Conservation (phyloP, 1,140 invertebrate species). For the Agrilus planipennis region DNA sequence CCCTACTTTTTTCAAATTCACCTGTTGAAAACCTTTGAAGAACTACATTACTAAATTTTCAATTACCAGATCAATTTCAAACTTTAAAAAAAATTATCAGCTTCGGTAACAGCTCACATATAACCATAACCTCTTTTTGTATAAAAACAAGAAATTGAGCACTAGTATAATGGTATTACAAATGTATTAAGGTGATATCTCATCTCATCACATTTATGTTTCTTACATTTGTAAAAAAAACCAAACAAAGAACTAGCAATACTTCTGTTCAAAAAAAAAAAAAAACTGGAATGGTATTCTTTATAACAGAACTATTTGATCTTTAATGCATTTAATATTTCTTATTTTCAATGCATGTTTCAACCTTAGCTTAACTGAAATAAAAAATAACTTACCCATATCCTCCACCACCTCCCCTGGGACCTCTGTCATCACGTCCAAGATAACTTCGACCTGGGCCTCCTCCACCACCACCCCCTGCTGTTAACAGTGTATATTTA, state of each 20-base stretch:
- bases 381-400: slow-evolving; percentile 9
- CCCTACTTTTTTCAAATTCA: no score
- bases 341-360: not conserved
- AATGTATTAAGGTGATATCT: no score
- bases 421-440: slow-evolving; percentile 2
- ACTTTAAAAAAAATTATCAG: no score
- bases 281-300: not conserved
- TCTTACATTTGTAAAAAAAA: no score
- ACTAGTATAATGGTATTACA: no score
- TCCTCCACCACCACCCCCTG: not conserved
- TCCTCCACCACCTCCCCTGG: slow-evolving; percentile 6
- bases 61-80: no score
- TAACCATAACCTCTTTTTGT: no score
- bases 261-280: not conserved
- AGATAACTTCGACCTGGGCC: not conserved
- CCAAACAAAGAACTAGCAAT: not conserved
- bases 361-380: not conserved
- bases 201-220: no score
- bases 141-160: no score
- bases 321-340: slow-evolving; percentile 1
- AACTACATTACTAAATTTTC: no score
- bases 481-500: not conserved
- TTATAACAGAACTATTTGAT: not conserved
- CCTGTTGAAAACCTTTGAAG: no score
- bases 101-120: no score